phyloP scores from a whole-genome alignment of 2,888 invertebrate genomes.

The Harmothoe impar region DNA sequence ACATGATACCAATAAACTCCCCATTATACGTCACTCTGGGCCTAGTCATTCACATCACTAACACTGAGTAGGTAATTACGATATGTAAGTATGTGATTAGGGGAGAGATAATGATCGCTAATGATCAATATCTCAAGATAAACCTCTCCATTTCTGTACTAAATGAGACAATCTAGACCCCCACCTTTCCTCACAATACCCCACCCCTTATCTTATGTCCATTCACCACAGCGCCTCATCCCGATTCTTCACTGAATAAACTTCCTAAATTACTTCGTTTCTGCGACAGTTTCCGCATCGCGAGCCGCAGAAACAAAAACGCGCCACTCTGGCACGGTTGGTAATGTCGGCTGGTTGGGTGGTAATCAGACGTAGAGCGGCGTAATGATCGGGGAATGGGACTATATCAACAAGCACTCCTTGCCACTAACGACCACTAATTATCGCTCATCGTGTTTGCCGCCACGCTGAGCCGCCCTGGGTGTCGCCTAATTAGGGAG shows the following conservation, averaged over 20 bases:
- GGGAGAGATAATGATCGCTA: too few species aligned
- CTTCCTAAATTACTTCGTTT: slow-evolving; percentile 50
- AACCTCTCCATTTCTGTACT: too few species aligned
- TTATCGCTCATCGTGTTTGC: slow-evolving; percentile 52
- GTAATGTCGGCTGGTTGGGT: neutral
- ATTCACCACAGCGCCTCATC: too few species aligned
- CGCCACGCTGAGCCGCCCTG: slow-evolving; percentile 48
- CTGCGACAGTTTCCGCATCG: slow-evolving; percentile 11
- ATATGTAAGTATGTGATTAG: too few species aligned
- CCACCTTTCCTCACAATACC: too few species aligned
- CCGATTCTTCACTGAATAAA: slow-evolving; percentile 16
- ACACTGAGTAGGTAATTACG: too few species aligned
- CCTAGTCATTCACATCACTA: too few species aligned
- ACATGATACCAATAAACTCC: too few species aligned
- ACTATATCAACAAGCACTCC: slow-evolving; percentile 59
- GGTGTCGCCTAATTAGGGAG: neutral
- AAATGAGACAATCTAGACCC: too few species aligned
- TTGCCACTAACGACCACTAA: slow-evolving; percentile 59
- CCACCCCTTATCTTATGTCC: too few species aligned
- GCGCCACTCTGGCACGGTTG: neutral
- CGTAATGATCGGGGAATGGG: slow-evolving; percentile 53
- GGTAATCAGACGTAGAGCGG: slow-evolving; percentile 30
- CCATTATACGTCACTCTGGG: too few species aligned
- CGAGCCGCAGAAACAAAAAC: neutral
- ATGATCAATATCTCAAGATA: too few species aligned